A percentile compares a stretch with the other conserved stretches of the same genome.
Evolutionary conservation across 2,113 vertebrate species (phyloP).

Genomic region (Marmota flaviventris): DNA sequence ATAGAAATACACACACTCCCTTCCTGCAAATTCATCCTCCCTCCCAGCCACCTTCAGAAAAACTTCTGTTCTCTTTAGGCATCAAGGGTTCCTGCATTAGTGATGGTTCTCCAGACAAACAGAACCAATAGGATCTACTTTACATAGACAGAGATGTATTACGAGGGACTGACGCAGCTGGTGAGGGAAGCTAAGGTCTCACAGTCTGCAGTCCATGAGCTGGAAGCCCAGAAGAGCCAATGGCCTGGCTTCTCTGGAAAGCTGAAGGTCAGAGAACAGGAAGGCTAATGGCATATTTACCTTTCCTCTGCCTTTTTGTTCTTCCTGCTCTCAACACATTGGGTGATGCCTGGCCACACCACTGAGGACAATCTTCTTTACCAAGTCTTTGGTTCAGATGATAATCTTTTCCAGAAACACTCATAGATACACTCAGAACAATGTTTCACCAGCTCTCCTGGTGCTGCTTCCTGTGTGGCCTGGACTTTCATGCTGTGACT

Average conservation of each 20-base stretch:
- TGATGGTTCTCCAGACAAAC: not conserved
- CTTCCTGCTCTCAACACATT: not conserved
- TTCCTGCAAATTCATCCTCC: not conserved
- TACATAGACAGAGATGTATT: not conserved
- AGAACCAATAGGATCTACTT: not conserved
- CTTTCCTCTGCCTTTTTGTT: not conserved
- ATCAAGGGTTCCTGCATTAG: not conserved
- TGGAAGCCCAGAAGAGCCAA: not conserved
- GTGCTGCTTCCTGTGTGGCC: too few species aligned
- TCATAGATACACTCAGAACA: not conserved
- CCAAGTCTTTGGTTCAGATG: not conserved
- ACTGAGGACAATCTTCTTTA: not conserved
- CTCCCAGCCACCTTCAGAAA: not conserved
- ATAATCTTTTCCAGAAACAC: not conserved
- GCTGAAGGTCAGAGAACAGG: not conserved
- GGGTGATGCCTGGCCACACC: not conserved
- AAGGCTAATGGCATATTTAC: not conserved
- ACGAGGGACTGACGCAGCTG: not conserved
- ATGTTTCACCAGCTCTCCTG: not conserved
- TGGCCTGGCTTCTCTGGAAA: not conserved
- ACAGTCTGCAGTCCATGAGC: not conserved
- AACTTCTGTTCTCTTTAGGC: not conserved
- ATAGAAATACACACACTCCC: not conserved
- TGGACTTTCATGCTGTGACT: not conserved
- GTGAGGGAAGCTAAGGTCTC: not conserved